A percentile compares a stretch with the other conserved stretches of the same genome.
These are phyloP conservation scores for Kryphioiulus occultus DNA, from an alignment of 2,888 invertebrate species.

Conservation along the genomic window DNA sequence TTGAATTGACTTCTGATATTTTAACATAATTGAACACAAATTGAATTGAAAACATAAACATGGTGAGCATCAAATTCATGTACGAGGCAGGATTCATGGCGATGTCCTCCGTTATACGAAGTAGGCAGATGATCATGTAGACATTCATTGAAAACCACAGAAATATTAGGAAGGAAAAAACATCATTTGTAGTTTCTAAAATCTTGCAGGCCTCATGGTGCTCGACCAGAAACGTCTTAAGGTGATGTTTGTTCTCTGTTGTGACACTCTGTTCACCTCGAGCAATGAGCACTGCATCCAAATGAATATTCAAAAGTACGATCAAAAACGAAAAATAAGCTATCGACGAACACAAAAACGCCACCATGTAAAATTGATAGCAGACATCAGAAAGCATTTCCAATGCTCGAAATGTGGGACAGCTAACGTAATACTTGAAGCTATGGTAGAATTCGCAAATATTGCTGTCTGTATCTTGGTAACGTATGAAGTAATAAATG, in stretches of 20 bases:
- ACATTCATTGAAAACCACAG: background rate
- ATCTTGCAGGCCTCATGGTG: background rate
- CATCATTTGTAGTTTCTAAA: background rate
- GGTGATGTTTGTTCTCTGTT: background rate
- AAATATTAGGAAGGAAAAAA: constrained; percentile 36
- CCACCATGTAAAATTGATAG: background rate
- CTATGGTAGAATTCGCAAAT: background rate
- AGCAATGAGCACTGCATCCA: background rate
- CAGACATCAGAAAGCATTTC: background rate
- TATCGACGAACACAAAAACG: background rate
- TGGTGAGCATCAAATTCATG: background rate
- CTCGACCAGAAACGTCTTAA: background rate
- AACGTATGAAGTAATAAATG: background rate
- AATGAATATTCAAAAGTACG: background rate
- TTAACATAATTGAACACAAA: background rate
- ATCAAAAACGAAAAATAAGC: background rate
- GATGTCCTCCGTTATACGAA: background rate
- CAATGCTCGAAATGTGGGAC: background rate
- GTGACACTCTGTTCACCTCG: background rate
- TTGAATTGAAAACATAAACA: background rate
- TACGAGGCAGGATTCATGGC: background rate
- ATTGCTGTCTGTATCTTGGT: background rate
- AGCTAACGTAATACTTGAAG: background rate
- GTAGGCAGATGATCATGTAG: background rate
- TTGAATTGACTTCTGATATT: background rate